Percentiles rank a stretch among this genome's conserved stretches.
These are phyloP conservation scores for Disparrhopalites patrizii DNA, from an alignment of 2,888 invertebrate genomes.

Conservation along the genomic window DNA sequence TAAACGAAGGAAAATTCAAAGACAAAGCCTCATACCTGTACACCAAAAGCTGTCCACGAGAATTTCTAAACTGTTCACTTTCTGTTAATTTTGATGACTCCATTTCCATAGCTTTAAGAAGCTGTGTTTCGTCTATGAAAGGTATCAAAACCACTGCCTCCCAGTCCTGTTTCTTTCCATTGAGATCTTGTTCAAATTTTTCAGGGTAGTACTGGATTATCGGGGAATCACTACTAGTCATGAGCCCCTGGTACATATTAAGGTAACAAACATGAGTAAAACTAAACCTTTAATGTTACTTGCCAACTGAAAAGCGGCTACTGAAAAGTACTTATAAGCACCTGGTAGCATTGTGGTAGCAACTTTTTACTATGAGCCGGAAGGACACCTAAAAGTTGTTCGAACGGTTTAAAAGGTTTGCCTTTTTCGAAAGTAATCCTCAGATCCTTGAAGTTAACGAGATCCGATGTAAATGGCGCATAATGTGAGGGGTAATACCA, in stretches of 20 bases:
- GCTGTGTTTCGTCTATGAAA: conserved; percentile 75
- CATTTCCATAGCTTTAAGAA: conserved; percentile 72
- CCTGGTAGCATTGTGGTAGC: conserved; percentile 71
- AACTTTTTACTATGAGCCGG: conserved; percentile 72
- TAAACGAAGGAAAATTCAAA: too few species aligned
- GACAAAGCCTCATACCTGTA: too few species aligned
- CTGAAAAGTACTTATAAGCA: conserved; percentile 44
- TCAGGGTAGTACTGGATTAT: conserved; percentile 86
- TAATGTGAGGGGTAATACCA: conserved; percentile 99
- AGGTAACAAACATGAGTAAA: conserved; percentile 8
- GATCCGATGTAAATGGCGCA: conserved; percentile 92
- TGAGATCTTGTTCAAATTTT: conserved; percentile 88
- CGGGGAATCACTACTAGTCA: conserved; percentile 72
- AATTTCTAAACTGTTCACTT: conserved; percentile 71
- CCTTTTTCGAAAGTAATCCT: conserved; percentile 78
- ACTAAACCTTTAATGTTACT: background rate
- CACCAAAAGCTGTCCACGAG: conserved; percentile 79
- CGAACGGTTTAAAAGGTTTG: conserved; percentile 85
- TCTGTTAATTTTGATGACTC: conserved; percentile 63
- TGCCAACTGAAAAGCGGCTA: too few species aligned
- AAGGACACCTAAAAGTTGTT: conserved; percentile 82
- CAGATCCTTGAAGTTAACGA: conserved; percentile 71
- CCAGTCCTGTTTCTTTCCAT: conserved; percentile 95
- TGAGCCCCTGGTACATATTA: conserved; percentile 55
- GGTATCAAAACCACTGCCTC: conserved; percentile 91